These are phyloP conservation scores for Pegoplata infirma DNA, from an alignment of 2,888 invertebrate genomes.

Conservation along the genomic window DNA sequence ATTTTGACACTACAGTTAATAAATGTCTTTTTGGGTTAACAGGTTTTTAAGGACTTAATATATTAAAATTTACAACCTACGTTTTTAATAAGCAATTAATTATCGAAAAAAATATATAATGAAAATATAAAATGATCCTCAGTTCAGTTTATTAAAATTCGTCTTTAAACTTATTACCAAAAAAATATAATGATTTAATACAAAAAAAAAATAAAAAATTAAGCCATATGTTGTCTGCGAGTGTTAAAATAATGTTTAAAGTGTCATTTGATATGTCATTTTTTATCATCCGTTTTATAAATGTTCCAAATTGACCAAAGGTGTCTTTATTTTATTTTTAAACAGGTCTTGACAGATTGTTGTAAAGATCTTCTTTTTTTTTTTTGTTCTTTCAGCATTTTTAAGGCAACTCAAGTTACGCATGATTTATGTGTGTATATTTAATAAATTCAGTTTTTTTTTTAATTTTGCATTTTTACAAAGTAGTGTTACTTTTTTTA, in stretches of 20 bases:
- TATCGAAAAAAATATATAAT: slow-evolving; percentile 37
- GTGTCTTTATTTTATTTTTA: not conserved
- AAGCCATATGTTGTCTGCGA: slow-evolving; percentile 50
- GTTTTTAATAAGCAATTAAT: slow-evolving; percentile 50
- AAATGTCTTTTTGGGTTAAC: slow-evolving; percentile 31
- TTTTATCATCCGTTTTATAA: slow-evolving; percentile 43
- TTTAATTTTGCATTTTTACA: slow-evolving; percentile 1
- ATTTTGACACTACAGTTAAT: too few relatives aligned
- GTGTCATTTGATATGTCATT: slow-evolving; percentile 58
- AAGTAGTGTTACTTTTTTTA: too few relatives aligned
- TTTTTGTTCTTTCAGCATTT: not conserved
- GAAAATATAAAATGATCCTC: not conserved
- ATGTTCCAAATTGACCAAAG: slow-evolving; percentile 49
- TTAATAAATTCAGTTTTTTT: not conserved
- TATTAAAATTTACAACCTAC: slow-evolving; percentile 29
- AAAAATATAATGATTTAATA: slow-evolving; percentile 16
- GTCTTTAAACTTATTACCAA: too few relatives aligned
- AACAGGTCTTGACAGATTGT: not conserved
- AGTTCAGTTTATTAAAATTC: not conserved
- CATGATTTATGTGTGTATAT: not conserved
- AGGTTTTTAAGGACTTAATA: slow-evolving; percentile 4
- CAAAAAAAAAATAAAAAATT: slow-evolving; percentile 14
- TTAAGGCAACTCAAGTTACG: not conserved
- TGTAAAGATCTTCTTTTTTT: not conserved
- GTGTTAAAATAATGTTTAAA: slow-evolving; percentile 53